Base-by-base conservation (phyloP, 2,797 vertebrate genomes). In the Notoglanidium macrostoma region DNA sequence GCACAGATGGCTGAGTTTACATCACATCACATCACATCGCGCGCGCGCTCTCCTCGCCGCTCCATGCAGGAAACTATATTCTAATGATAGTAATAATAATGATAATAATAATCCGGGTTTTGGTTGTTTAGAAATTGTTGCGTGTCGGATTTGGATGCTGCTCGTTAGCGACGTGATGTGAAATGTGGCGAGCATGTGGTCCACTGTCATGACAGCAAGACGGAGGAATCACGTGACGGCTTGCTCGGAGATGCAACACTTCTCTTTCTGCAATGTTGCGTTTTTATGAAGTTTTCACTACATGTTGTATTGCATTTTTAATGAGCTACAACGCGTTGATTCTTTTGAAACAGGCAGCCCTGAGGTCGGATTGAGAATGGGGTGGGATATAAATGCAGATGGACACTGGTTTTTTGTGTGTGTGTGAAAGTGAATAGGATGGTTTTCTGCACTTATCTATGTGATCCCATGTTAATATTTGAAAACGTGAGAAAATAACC, bases 191-290 rank as follows among this genome's bases (percentile, higher is more conserved):
- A 85, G 54, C 83, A 88, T 83, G 54, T 83, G 85, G 87, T 44
- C 65, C 51, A 32, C 90, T 83, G 86, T 88, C 89, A 89, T 86
- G 77, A 8, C 61, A 78, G 81, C 74, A 81, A 87, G 81, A 78
- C 65, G 77, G 46, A 67, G 82, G 40, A 65, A 8, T 87, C 92
- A 93, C 92, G 92, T 92, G 93, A 91, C 67, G 9, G 54, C 12
- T 10, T 15, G 67, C 49, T 19, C 5, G 55, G 55, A 26, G 21
- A 61, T 15, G 11, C 9, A 5, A n/a, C 35, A 3, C 46, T 80
- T 49, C n/a, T 65, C 14, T n/a, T 65, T 67, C 17, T 82, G 26
- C 61, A 29, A 5, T 4, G 4, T 21, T 32, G 61, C 44, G 49
- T 0, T 49, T 67, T 49, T 46, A 2, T 29, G 10, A 11, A 12